A percentile compares a stretch with the other conserved stretches of the same genome.
Conservation (phyloP, 1,140 invertebrate genomes). For the Zaprionus tsacasi region DNA sequence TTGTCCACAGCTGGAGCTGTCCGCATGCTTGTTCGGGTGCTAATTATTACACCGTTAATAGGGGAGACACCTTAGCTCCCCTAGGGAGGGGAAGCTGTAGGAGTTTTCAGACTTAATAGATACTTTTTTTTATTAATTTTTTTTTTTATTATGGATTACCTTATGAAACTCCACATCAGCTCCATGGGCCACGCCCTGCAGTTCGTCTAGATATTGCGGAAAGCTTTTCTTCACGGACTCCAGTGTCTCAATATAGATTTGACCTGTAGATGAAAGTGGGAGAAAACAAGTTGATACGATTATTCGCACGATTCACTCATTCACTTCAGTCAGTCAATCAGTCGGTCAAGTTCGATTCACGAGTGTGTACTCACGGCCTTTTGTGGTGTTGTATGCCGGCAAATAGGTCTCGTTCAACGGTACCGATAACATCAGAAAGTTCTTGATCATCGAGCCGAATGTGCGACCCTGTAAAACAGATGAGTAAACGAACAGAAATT, state of each 20-base stretch:
- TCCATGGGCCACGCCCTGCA: constrained; percentile 93
- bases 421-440: constrained; percentile 87
- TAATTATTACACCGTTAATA: constrained; percentile 28
- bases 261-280: constrained; percentile 46
- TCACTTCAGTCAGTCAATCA: neutral
- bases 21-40: constrained; percentile 31
- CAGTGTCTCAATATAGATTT: constrained; percentile 90
- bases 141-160: constrained; percentile 84
- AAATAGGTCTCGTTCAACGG: constrained; percentile 89
- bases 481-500: constrained; percentile 20
- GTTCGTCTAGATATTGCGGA: constrained; percentile 92
- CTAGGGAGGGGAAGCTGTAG: too few species aligned
- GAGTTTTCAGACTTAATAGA: neutral
- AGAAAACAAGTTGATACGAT: constrained; percentile 3
- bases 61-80: neutral
- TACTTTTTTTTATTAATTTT: neutral
- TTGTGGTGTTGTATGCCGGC: constrained; percentile 88
- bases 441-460: constrained; percentile 90
- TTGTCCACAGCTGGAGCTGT: constrained; percentile 45
- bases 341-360: constrained; percentile 1
- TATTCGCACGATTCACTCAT: constrained; percentile 28
- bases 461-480: constrained; percentile 88
- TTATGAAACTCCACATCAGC: constrained; percentile 92
- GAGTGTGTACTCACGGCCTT: constrained; percentile 85
- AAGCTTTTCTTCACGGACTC: constrained; percentile 88